phyloP scores from a whole-genome alignment of 2,797 vertebrate genomes.

The Brachyrhaphis roseni region DNA sequence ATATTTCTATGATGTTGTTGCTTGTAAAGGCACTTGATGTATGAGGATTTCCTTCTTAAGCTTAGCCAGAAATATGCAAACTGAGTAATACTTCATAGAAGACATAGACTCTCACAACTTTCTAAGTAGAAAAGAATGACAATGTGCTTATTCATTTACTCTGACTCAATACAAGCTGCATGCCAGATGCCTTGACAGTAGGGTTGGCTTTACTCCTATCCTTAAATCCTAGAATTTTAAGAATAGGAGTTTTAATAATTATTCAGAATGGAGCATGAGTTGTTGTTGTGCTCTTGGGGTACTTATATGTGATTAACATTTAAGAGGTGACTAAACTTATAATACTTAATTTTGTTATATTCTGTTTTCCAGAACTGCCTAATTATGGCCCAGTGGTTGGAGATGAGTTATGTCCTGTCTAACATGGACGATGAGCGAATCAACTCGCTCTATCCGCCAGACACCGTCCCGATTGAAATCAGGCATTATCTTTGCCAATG shows the following conservation, averaged over 20 bases:
- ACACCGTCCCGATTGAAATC: constrained; percentile 79
- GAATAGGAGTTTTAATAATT: background rate
- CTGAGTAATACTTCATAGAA: background rate
- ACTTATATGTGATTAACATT: background rate
- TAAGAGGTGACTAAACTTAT: background rate
- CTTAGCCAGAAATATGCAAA: background rate
- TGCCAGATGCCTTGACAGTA: background rate
- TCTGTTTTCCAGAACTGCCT: constrained; percentile 32
- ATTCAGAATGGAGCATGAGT: background rate
- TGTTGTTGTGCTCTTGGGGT: background rate
- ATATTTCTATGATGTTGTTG: background rate
- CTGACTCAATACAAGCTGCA: background rate
- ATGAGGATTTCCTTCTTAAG: background rate
- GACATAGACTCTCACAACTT: background rate
- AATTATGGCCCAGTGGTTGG: constrained; percentile 82
- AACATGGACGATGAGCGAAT: constrained; percentile 57
- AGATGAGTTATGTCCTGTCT: constrained; percentile 42
- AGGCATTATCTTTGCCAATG: constrained; percentile 79
- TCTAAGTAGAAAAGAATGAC: background rate
- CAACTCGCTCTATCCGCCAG: constrained; percentile 76
- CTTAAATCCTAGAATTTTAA: background rate
- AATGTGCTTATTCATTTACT: background rate
- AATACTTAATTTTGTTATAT: background rate
- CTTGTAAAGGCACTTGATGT: background rate
- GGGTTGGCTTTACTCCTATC: background rate